These are phyloP conservation scores for Phengaris arion DNA, from an alignment of 2,888 invertebrate genomes.

Conservation along the genomic window DNA sequence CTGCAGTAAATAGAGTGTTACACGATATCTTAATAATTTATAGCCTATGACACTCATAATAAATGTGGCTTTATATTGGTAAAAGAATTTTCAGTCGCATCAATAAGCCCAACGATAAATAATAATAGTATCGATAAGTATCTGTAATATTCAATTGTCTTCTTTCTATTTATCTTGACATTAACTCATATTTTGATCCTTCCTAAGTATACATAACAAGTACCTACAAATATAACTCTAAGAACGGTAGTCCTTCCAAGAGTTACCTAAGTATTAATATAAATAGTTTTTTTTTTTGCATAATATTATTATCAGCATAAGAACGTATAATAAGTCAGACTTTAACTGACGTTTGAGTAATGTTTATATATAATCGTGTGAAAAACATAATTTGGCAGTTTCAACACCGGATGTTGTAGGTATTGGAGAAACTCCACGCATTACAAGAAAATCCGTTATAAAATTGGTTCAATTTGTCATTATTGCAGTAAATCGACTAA, in stretches of 20 bases:
- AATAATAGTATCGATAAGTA: too few relatives aligned
- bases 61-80: too few relatives aligned
- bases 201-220: too few relatives aligned
- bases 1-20: too few relatives aligned
- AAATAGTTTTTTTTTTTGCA: background rate
- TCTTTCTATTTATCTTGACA: too few relatives aligned
- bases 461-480: slow-evolving; percentile 24
- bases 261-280: background rate
- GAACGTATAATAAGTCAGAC: background rate
- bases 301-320: background rate
- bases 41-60: too few relatives aligned
- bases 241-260: background rate
- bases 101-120: too few relatives aligned
- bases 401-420: background rate
- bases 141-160: too few relatives aligned
- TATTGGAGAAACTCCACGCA: slow-evolving; percentile 17
- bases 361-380: background rate
- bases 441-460: slow-evolving; percentile 17
- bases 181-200: too few relatives aligned
- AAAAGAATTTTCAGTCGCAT: too few relatives aligned
- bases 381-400: slow-evolving; percentile 15
- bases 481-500: slow-evolving; percentile 18
- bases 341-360: background rate
- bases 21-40: too few relatives aligned
- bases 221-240: too few relatives aligned